These are phyloP conservation scores for Ruditapes philippinarum DNA, from an alignment of 1,140 invertebrate species.

Conservation along the genomic window DNA sequence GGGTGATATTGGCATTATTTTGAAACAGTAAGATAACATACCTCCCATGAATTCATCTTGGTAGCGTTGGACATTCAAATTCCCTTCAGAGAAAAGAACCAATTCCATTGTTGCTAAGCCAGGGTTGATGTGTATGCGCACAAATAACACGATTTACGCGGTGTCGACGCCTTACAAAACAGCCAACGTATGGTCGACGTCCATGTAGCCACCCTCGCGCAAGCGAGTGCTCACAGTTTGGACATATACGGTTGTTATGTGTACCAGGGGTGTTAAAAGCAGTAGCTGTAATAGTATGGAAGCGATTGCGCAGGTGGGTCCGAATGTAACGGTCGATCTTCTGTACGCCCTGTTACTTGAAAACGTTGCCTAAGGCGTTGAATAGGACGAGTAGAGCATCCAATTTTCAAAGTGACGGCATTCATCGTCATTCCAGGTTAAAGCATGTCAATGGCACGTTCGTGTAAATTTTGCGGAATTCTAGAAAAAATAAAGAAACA, in stretches of 20 bases:
- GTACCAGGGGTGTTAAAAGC: neutral
- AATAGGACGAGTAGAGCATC: neutral
- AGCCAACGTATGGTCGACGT: neutral
- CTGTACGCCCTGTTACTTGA: neutral
- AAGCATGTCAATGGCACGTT: no score
- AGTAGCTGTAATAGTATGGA: neutral
- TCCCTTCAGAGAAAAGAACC: neutral
- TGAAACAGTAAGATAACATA: neutral
- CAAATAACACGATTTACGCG: slow-evolving; percentile 20
- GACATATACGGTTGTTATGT: neutral
- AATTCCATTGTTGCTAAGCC: slow-evolving; percentile 6
- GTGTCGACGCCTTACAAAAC: neutral
- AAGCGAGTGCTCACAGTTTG: neutral
- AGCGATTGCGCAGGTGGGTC: neutral
- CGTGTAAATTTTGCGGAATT: neutral
- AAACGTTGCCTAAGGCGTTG: neutral
- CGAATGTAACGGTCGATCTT: neutral
- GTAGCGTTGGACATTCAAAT: neutral
- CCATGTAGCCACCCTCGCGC: neutral
- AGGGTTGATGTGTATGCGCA: neutral
- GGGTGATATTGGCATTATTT: slow-evolving; percentile 12
- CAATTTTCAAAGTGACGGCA: neutral
- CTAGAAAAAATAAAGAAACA: neutral
- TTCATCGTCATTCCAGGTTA: neutral
- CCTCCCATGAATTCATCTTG: neutral